Conservation (phyloP, 2,888 invertebrate species). For the Alcis repandata region DNA sequence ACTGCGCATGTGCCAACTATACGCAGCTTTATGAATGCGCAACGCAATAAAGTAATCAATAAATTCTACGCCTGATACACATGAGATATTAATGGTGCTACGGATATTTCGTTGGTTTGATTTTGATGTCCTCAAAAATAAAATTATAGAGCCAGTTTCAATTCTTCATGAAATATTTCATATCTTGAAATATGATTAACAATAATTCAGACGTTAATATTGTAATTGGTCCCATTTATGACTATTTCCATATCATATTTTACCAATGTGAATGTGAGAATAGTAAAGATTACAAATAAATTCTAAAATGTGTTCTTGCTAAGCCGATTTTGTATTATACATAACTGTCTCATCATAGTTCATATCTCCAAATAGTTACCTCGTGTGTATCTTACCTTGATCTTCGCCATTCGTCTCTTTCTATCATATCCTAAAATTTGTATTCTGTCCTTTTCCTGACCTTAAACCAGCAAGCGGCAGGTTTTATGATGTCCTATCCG, state of each 20-base stretch:
- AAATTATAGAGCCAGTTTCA: neutral
- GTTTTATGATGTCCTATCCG: constrained; percentile 54
- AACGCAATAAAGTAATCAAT: constrained; percentile 67
- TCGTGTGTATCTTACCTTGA: constrained; percentile 58
- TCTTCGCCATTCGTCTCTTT: constrained; percentile 62
- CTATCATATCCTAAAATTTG: constrained; percentile 50
- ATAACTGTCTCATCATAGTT: neutral
- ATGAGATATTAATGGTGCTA: constrained; percentile 48
- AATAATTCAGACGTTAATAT: no score
- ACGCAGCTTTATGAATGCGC: constrained; percentile 64
- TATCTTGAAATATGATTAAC: no score
- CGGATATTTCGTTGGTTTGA: neutral
- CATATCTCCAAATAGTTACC: constrained; percentile 42
- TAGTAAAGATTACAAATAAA: no score
- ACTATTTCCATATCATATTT: no score
- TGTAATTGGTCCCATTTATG: no score
- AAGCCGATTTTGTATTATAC: no score
- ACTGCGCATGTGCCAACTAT: constrained; percentile 63
- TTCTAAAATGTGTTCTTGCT: constrained; percentile 4
- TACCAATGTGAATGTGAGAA: no score
- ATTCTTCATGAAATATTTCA: no score
- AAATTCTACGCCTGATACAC: constrained; percentile 17
- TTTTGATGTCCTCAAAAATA: neutral
- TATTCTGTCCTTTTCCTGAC: constrained; percentile 70
- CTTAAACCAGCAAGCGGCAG: constrained; percentile 70